phyloP scores from a whole-genome alignment of 2,113 vertebrate species.

The Pyrgilauda ruficollis region DNA sequence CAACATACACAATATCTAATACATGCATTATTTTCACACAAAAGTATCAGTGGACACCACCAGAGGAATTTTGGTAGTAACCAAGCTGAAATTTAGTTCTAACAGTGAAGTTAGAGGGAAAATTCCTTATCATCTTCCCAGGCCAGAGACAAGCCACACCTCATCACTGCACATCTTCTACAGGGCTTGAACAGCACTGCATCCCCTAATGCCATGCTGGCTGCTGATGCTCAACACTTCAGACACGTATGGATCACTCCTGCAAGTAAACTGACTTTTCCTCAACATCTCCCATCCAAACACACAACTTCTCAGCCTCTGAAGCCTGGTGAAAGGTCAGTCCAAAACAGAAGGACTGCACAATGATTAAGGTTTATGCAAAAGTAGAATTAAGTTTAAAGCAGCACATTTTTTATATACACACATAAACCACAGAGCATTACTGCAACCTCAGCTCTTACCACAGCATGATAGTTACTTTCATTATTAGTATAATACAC shows the following conservation, averaged over 20 bases:
- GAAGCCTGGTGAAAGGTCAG: background rate
- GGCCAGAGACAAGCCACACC: background rate
- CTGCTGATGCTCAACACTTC: background rate
- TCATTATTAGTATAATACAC: background rate
- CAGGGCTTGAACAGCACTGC: background rate
- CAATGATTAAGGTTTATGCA: background rate
- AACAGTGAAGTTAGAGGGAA: background rate
- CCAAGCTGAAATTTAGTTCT: background rate
- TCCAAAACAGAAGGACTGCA: background rate
- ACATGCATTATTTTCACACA: background rate
- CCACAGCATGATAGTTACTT: background rate
- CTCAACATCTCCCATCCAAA: background rate
- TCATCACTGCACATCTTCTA: background rate
- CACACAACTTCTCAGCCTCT: background rate
- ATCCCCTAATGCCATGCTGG: rapidly evolving
- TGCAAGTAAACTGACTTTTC: background rate
- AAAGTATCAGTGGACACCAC: background rate
- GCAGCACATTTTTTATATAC: background rate
- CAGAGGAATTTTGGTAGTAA: background rate
- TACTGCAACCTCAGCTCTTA: background rate
- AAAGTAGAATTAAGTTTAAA: background rate
- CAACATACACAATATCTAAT: background rate
- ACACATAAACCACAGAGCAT: background rate
- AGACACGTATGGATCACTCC: background rate
- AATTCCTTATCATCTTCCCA: background rate